A percentile compares a stretch with the other conserved stretches of the same genome.
Evolutionary conservation across 2,888 invertebrate species (phyloP).

Genomic region (Scaptomyza flava): DNA sequence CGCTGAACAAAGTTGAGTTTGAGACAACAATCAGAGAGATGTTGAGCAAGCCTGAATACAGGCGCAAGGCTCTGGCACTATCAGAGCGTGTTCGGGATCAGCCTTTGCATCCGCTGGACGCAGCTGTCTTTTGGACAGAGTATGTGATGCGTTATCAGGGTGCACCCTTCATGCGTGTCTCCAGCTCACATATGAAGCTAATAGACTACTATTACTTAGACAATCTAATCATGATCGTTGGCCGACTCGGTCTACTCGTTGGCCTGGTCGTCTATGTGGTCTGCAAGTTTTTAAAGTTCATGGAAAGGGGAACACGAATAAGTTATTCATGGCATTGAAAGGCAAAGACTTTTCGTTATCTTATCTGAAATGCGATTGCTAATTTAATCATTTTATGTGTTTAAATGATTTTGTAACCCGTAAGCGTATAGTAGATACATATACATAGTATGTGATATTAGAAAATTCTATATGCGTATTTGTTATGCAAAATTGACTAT

Average conservation of each 20-base stretch:
- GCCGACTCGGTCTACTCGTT: conserved; percentile 24
- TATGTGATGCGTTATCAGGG: conserved; percentile 81
- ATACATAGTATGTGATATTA: neutral
- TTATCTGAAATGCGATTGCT: conserved; percentile 14
- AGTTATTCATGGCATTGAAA: neutral
- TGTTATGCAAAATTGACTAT: neutral
- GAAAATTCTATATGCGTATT: neutral
- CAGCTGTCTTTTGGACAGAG: conserved; percentile 82
- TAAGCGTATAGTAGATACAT: neutral
- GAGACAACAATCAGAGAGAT: conserved; percentile 54
- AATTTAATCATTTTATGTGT: conserved; percentile 11
- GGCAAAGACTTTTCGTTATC: conserved; percentile 8
- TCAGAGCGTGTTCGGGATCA: conserved; percentile 79
- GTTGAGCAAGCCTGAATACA: conserved; percentile 55
- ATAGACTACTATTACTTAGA: conserved; percentile 76
- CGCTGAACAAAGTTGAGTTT: conserved; percentile 78
- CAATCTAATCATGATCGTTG: conserved; percentile 55
- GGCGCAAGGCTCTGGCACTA: conserved; percentile 35
- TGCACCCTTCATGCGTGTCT: conserved; percentile 78
- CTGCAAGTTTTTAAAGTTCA: conserved; percentile 2
- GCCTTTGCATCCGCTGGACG: conserved; percentile 75
- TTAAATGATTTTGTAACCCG: conserved; percentile 1
- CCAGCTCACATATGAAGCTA: conserved; percentile 72
- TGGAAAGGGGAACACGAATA: neutral
- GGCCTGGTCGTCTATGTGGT: conserved; percentile 31